These are phyloP conservation scores for Atherinomorus stipes DNA, from an alignment of 2,113 vertebrate species.

Conservation along the genomic window DNA sequence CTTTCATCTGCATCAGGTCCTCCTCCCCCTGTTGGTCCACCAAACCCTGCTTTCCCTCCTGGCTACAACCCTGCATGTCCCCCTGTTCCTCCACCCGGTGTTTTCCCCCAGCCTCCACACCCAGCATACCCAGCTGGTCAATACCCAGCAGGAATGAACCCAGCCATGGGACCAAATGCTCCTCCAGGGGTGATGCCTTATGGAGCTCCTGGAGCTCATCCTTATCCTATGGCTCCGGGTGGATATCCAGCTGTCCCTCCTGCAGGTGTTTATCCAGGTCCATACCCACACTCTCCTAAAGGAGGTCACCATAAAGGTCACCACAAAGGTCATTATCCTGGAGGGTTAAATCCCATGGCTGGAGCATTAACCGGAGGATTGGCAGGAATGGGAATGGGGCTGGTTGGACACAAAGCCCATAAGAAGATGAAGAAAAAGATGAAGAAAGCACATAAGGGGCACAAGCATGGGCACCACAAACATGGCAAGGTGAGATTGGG, in stretches of 20 bases:
- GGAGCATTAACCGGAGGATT: conserved; percentile 72
- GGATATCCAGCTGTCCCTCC: conserved; percentile 69
- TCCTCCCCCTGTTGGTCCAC: conserved; percentile 48
- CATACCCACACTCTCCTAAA: conserved; percentile 74
- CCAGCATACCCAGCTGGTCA: conserved; percentile 69
- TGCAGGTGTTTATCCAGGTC: conserved; percentile 67
- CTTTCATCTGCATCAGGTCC: conserved; percentile 64
- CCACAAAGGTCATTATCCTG: conserved; percentile 40
- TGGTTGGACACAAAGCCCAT: conserved; percentile 71
- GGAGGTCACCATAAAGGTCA: conserved; percentile 47
- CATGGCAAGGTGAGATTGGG: conserved; percentile 82
- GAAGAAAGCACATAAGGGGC: conserved; percentile 84
- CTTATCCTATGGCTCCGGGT: conserved; percentile 61
- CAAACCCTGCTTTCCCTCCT: conserved; percentile 75
- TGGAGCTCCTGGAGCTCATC: conserved; percentile 46
- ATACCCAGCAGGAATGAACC: conserved; percentile 66
- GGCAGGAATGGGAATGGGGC: conserved; percentile 63
- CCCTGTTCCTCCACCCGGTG: conserved; percentile 46
- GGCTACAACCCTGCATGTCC: conserved; percentile 74
- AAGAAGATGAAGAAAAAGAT: conserved; percentile 87
- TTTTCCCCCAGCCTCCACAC: conserved; percentile 67
- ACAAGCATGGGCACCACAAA: conserved; percentile 70
- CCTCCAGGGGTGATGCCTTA: conserved; percentile 65
- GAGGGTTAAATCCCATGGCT: conserved; percentile 64
- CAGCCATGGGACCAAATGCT: conserved; percentile 61